These are phyloP conservation scores for Gulo gulo DNA, from an alignment of 2,113 vertebrate genomes.

Conservation along the genomic window DNA sequence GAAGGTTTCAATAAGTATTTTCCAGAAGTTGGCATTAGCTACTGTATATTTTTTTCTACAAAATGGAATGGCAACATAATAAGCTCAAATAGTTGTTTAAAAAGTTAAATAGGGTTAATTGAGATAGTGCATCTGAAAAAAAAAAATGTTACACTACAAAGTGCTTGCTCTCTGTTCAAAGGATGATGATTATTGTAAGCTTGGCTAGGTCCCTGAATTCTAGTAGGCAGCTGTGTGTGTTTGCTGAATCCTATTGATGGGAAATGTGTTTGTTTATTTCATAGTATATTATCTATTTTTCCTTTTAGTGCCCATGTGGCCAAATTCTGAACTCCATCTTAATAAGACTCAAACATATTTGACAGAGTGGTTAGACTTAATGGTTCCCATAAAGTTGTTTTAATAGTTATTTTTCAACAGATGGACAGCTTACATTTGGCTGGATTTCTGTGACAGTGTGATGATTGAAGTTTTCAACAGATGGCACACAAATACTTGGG, in stretches of 20 bases:
- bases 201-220: not conserved
- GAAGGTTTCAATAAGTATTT: not conserved
- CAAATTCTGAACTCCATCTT: slow-evolving; percentile 47
- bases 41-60: not conserved
- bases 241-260: slow-evolving; percentile 7
- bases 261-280: slow-evolving; percentile 60
- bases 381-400: slow-evolving; percentile 55
- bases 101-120: slow-evolving; percentile 32
- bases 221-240: slow-evolving; percentile 12
- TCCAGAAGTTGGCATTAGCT: not conserved
- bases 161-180: not conserved
- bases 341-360: slow-evolving; percentile 54
- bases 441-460: slow-evolving; percentile 44
- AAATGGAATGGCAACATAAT: not conserved
- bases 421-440: slow-evolving; percentile 61
- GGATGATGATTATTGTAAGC: not conserved
- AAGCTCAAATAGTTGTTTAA: not conserved
- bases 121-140: not conserved
- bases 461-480: slow-evolving; percentile 61
- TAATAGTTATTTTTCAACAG: slow-evolving; percentile 65
- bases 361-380: slow-evolving; percentile 48
- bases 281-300: slow-evolving; percentile 43
- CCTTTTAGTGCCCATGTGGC: slow-evolving; percentile 8
- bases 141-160: not conserved
- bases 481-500: slow-evolving; percentile 49